These are phyloP conservation scores for Balaeniceps rex DNA, from an alignment of 2,113 vertebrate genomes.

Conservation along the genomic window DNA sequence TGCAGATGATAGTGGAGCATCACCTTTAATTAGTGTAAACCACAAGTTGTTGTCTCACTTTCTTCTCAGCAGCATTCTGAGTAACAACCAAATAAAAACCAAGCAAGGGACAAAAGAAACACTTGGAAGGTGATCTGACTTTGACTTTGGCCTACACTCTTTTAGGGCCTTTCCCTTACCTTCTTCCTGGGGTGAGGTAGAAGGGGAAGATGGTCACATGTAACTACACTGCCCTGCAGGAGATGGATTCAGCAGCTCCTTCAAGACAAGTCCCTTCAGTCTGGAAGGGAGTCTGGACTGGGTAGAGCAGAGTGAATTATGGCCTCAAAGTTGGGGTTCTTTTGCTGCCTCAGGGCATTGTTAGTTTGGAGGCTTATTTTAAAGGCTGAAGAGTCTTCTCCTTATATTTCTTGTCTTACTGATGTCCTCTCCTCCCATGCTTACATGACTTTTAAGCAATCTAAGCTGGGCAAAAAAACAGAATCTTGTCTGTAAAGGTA, in stretches of 20 bases:
- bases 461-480: not conserved
- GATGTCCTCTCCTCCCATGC: not conserved
- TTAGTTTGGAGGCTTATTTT: not conserved
- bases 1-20: not conserved
- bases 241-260: not conserved
- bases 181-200: not conserved
- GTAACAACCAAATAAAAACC: not conserved
- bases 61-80: not conserved
- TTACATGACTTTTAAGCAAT: not conserved
- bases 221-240: not conserved
- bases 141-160: not conserved
- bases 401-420: not conserved
- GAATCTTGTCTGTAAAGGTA: not conserved
- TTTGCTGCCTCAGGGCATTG: not conserved
- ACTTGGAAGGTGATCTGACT: not conserved
- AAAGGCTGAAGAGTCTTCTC: not conserved
- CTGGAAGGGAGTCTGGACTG: not conserved
- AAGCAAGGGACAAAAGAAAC: not conserved
- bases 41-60: not conserved
- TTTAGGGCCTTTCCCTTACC: not conserved
- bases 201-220: not conserved
- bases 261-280: not conserved
- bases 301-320: not conserved
- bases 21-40: not conserved
- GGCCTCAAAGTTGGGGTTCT: not conserved